These are phyloP conservation scores for Cerceris rybyensis DNA, from an alignment of 2,888 invertebrate species.

Conservation along the genomic window DNA sequence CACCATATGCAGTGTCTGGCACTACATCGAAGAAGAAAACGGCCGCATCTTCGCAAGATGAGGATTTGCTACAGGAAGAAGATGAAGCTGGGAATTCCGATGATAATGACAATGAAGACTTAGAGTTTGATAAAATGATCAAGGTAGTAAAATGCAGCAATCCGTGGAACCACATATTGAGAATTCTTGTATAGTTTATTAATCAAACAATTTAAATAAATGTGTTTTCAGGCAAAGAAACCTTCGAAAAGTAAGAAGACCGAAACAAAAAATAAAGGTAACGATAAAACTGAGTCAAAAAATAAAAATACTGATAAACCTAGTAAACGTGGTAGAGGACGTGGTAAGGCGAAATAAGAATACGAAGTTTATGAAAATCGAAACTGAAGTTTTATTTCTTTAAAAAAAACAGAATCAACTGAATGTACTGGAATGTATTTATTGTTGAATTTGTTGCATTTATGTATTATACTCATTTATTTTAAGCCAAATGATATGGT, in stretches of 20 bases:
- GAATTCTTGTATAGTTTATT: neutral
- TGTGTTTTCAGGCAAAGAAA: slow-evolving; percentile 68
- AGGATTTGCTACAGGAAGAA: slow-evolving; percentile 80
- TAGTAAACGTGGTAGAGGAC: slow-evolving; percentile 69
- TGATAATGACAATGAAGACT: slow-evolving; percentile 84
- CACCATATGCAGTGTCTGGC: slow-evolving; percentile 88
- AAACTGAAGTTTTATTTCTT: slow-evolving; percentile 47
- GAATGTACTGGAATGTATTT: slow-evolving; percentile 9
- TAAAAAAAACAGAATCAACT: slow-evolving; percentile 5
- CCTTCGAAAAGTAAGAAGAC: slow-evolving; percentile 56
- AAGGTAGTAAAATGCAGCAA: slow-evolving; percentile 83
- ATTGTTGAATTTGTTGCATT: neutral
- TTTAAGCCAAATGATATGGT: neutral
- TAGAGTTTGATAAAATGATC: slow-evolving; percentile 90
- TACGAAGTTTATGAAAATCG: slow-evolving; percentile 9
- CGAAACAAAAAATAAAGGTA: slow-evolving; percentile 40
- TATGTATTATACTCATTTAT: slow-evolving; percentile 9
- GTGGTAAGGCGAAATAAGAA: slow-evolving; percentile 69
- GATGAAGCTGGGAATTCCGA: slow-evolving; percentile 79
- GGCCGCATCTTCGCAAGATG: slow-evolving; percentile 79
- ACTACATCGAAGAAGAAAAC: slow-evolving; percentile 85
- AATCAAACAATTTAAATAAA: neutral
- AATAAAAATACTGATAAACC: slow-evolving; percentile 52
- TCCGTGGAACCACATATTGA: slow-evolving; percentile 1
- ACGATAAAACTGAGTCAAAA: slow-evolving; percentile 55